Base-by-base conservation (phyloP, 2,797 vertebrate genomes). In the Sarcoramphus papa region DNA sequence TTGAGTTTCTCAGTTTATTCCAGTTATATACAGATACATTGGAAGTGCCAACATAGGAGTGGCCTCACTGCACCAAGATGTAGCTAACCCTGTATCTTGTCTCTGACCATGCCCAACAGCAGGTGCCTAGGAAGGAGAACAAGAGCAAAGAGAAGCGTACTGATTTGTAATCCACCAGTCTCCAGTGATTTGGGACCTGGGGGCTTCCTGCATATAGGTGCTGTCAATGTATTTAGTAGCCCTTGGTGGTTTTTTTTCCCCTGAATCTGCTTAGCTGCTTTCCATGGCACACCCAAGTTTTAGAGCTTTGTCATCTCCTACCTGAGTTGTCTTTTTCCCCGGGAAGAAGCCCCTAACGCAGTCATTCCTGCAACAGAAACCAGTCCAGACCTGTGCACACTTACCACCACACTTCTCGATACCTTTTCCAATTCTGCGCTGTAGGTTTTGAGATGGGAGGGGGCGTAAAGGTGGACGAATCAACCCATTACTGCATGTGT, bases 121-220 rank as follows among this genome's bases (percentile, higher is more conserved):
- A 31, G 31, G 4, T 51, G 5, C 25, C 41, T 20, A 31, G 31
- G 41, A 60, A 63, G 8, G 47, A 69, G 30, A 73, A 47, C 23
- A 64, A 30, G 33, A 78, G 45, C 65, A 62, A 59, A 54, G 57
- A 75, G 20, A 10, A 41, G 37, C 19, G 82, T 54, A 30, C 27
- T 89, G 41, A 62, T 56, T 30, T 51, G 43, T 62, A 28, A 53
- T 50, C 57, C 30, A 28, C 45, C 15, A 7, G 16, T 43, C 24
- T 40, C 33, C 76, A 27, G 37, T 0, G 1, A 35, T 72, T 3
- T 24, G 40, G 37, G 30, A 35, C 50, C 69, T 0, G 0, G 18
- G 59, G 24, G 31, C 15, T 47, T 88, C 41, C 41, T 62, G n/a
- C 30, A 2, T 22, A 9, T 57, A 37, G 24, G 7, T 10, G 33